These are phyloP conservation scores for Odontamblyopus rebecca DNA, from an alignment of 2,797 vertebrate genomes.

Conservation along the genomic window DNA sequence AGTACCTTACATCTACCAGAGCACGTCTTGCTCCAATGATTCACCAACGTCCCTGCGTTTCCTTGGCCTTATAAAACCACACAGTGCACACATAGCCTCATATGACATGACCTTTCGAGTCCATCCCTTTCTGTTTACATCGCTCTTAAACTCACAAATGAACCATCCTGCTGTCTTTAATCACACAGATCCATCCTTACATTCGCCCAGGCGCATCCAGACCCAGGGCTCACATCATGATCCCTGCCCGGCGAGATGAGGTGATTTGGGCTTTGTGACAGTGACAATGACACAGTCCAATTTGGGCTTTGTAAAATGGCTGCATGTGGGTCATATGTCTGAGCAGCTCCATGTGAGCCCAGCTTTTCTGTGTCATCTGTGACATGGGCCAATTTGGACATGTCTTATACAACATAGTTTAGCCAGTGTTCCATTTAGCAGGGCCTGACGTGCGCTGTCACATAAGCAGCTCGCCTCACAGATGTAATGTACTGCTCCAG, in stretches of 20 bases:
- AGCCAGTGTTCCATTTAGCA: conserved; percentile 27
- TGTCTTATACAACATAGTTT: conserved; percentile 31
- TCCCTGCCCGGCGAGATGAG: conserved; percentile 61
- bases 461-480: conserved; percentile 19
- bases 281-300: conserved; percentile 56
- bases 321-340: conserved; percentile 49
- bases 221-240: conserved; percentile 45
- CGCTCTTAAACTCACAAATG: not conserved
- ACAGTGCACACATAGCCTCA: not conserved
- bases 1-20: not conserved
- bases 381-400: conserved; percentile 12
- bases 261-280: conserved; percentile 55
- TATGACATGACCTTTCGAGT: not conserved
- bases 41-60: not conserved
- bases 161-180: conserved; percentile 18
- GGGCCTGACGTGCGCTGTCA: conserved; percentile 45
- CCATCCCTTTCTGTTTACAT: not conserved
- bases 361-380: conserved; percentile 9
- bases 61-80: not conserved
- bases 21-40: not conserved
- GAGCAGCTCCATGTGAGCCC: conserved; percentile 11
- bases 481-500: not conserved
- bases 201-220: conserved; percentile 33
- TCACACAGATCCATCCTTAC: conserved; percentile 25
- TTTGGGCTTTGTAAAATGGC: conserved; percentile 41